These are phyloP conservation scores for Sebastiscus tertius DNA, from an alignment of 2,797 vertebrate species.

Conservation along the genomic window DNA sequence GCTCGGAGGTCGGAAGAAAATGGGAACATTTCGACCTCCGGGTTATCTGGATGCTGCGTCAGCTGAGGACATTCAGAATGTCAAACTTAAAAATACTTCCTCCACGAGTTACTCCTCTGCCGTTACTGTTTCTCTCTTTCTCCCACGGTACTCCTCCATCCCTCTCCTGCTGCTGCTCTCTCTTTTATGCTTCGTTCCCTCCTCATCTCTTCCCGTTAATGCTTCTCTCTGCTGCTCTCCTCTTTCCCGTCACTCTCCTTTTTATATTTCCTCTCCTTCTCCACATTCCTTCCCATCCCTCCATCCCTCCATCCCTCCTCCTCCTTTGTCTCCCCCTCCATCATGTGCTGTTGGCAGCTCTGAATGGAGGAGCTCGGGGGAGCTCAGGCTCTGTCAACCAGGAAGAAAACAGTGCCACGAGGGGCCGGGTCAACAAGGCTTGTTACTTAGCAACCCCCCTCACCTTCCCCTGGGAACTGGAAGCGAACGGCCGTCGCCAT, in stretches of 20 bases:
- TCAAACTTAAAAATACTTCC: no score
- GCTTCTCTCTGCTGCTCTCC: neutral
- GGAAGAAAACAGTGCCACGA: slow-evolving; percentile 71
- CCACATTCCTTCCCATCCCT: slow-evolving; percentile 30
- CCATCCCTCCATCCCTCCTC: neutral
- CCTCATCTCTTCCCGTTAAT: neutral
- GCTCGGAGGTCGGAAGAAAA: no score
- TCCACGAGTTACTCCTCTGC: no score
- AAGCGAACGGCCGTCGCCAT: slow-evolving; percentile 30
- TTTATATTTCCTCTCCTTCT: slow-evolving; percentile 7
- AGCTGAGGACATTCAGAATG: no score
- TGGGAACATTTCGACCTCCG: no score
- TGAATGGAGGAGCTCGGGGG: slow-evolving; percentile 57
- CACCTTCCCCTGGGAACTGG: slow-evolving; percentile 62
- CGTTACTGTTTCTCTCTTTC: no score
- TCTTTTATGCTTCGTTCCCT: slow-evolving; percentile 2
- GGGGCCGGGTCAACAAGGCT: slow-evolving; percentile 78
- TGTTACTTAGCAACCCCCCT: slow-evolving; percentile 77
- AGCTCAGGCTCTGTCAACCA: slow-evolving; percentile 61
- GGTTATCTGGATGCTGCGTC: no score
- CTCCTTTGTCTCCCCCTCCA: slow-evolving; percentile 31
- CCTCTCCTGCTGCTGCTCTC: no score
- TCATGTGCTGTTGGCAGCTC: slow-evolving; percentile 62
- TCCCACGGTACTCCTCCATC: no score
- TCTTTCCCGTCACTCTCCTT: slow-evolving; percentile 1